Evolutionary conservation across 2,888 invertebrate genomes (phyloP).

Genomic region (Tanytarsus gracilentus): DNA sequence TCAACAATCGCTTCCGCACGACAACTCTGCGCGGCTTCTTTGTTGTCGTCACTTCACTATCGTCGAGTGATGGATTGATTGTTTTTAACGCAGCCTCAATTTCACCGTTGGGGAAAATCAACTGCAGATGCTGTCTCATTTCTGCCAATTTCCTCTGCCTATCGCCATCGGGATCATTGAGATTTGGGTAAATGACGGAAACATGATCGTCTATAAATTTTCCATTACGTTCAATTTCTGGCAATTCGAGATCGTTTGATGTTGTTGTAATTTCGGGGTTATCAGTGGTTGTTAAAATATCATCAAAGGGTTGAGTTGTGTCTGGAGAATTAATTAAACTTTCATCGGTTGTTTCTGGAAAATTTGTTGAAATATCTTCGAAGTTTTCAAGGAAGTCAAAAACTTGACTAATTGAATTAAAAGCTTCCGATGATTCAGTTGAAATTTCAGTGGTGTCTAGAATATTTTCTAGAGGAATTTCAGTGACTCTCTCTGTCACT

Average conservation of each 20-base stretch:
- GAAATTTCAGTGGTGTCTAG: too few relatives aligned
- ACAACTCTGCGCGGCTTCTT: neutral
- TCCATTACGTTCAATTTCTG: neutral
- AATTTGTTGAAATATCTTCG: too few relatives aligned
- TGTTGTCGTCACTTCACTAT: neutral
- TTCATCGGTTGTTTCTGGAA: too few relatives aligned
- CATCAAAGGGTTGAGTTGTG: too few relatives aligned
- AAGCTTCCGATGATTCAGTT: too few relatives aligned
- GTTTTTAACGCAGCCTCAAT: constrained; percentile 6
- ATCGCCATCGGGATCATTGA: neutral
- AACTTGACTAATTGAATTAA: too few relatives aligned
- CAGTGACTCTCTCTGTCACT: neutral
- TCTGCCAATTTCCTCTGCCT: neutral
- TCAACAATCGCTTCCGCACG: constrained; percentile 6
- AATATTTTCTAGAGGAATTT: neutral
- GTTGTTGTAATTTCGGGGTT: neutral
- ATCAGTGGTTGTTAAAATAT: neutral
- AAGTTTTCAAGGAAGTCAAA: too few relatives aligned
- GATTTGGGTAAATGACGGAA: constrained; percentile 4
- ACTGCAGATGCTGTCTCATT: neutral
- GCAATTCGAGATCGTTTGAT: neutral
- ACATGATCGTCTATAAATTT: constrained; percentile 1
- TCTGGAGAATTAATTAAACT: too few relatives aligned
- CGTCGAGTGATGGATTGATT: neutral
- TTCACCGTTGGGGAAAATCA: constrained; percentile 17